Evolutionary conservation across 2,797 vertebrate species (phyloP), one percentile per base, ranked within the genome.

Genomic region (Gambusia yucatana): DNA sequence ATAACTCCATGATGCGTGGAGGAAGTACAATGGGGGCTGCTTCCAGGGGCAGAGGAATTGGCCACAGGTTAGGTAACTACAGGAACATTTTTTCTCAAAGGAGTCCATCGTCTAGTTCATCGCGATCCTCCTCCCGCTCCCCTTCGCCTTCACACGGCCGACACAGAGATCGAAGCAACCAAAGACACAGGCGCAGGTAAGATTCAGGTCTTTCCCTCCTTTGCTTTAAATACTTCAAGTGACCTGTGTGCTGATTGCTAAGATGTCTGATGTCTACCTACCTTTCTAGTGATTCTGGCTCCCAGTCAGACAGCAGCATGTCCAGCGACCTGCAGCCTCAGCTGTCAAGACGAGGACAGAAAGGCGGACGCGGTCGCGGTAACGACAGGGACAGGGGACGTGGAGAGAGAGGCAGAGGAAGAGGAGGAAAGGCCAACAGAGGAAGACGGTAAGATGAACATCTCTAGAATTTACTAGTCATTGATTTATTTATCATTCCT

Each of bases 11-110:
- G 4, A 87, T 92, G 39, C 91, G 95, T 20, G 94, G 94, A 48
- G 95, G 95, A 57, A 93, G 86, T 65, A 78, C 92, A 41, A 67
- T 22, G 2, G 85, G 77, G 22, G 83, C 81, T 7, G 70, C 85
- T 7, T 79, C 92, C 1, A 93, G 95, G 78, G 95, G 94, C 80
- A 89, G 95, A 80, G 90, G 94, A 77, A 83, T 78, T 76, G 90
- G 92, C 81, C 93, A 96, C 74, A 89, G 96, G 78, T 80, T 96
- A 79, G 96, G 96, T 11, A 95, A 97, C 81, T 98, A 98, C 87
- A 96, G 97, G 65, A 98, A 98, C 55, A 96, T 98, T 44, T 98
- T 98, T 92, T 97, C 97, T 86, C 97, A 98, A 81, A 95, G 96
- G 85, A 98, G 97, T 89, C 97, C 97, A 2, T 97, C 97, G 6